Evolutionary conservation across 2,797 vertebrate species (phyloP), one percentile per base, ranked within the genome.

Genomic region (Xyrichtys novacula): DNA sequence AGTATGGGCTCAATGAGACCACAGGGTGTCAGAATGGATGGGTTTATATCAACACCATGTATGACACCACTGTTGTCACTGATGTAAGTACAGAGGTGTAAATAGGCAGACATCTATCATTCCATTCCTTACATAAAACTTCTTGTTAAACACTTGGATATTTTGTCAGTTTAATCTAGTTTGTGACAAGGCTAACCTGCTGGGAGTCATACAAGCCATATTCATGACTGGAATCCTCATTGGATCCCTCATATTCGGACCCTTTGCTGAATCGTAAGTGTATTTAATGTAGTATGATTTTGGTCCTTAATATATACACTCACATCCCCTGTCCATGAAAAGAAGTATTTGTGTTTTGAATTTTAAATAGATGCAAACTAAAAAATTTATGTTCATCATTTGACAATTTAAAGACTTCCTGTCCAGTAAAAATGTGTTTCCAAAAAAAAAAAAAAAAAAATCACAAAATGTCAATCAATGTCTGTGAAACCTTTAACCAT

Each of bases 241-340:
- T 5, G 94, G 94, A 20, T 71, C 90, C 3, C 19, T 95, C 1
- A 50, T 93, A 46, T 95, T 96, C 5, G 93, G 95, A 29, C 93
- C 94, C 0, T 71, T 95, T 23, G 93, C 93, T 54, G 93, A 95
- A 50, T 88, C 80, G 83, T 88, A 75, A 83, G 86, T 79, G 6
- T 43, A 10, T 22, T 64, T 26, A 3, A 20, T 29, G 9, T 8
- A 15, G 23, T 16, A 16, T 16, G 9, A 15, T 7, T 6, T 8
- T 15, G 14, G 23, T 7, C n/a, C n/a, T n/a, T n/a, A n/a, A n/a
- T n/a, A n/a, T n/a, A n/a, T n/a, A n/a, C n/a, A n/a, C n/a, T n/a
- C n/a, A n/a, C n/a, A n/a, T n/a, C n/a, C n/a, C n/a, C n/a, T n/a
- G n/a, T n/a, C n/a, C n/a, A n/a, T n/a, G n/a, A n/a, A n/a, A n/a